Evolutionary conservation across 2,113 vertebrate species (phyloP).

Genomic region (Coptodon rendalli): DNA sequence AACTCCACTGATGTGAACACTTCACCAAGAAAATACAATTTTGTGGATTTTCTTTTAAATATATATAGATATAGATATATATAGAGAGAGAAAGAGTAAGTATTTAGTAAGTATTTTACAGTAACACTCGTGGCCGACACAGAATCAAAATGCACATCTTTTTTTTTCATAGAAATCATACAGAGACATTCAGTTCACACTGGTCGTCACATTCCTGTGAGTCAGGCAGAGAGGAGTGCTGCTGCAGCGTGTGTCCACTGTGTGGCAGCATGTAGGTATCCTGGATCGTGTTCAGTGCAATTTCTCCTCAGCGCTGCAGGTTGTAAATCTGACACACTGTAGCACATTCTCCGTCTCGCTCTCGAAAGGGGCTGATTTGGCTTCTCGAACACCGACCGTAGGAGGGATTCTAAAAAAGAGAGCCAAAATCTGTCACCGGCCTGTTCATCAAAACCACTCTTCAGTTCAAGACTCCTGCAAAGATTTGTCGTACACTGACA

Average conservation of each 20-base stretch:
- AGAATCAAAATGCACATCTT: not conserved
- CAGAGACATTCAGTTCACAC: conserved; percentile 14
- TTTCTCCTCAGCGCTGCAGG: not conserved
- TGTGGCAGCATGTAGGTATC: conserved; percentile 50
- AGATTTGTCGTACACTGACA: not conserved
- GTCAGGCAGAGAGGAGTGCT: not conserved
- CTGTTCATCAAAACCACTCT: not conserved
- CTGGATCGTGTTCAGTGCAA: conserved; percentile 32
- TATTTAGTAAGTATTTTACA: not conserved
- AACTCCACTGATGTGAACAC: not conserved
- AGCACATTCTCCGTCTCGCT: not conserved
- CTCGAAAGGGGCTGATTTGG: not conserved
- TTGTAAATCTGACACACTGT: conserved; percentile 6
- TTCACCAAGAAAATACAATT: conserved; percentile 46
- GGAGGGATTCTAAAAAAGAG: conserved; percentile 12
- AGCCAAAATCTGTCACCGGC: not conserved
- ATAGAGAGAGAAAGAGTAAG: not conserved
- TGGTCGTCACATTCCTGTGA: conserved; percentile 10
- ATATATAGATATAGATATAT: not conserved
- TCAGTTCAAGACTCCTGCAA: not conserved
- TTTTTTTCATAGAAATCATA: not conserved
- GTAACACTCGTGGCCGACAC: not conserved
- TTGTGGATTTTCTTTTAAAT: conserved; percentile 15
- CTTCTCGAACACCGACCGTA: not conserved
- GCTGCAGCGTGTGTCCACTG: conserved; percentile 51